Base-by-base conservation (phyloP, 2,888 invertebrate genomes). In the Lamellibrachia satsuma region DNA sequence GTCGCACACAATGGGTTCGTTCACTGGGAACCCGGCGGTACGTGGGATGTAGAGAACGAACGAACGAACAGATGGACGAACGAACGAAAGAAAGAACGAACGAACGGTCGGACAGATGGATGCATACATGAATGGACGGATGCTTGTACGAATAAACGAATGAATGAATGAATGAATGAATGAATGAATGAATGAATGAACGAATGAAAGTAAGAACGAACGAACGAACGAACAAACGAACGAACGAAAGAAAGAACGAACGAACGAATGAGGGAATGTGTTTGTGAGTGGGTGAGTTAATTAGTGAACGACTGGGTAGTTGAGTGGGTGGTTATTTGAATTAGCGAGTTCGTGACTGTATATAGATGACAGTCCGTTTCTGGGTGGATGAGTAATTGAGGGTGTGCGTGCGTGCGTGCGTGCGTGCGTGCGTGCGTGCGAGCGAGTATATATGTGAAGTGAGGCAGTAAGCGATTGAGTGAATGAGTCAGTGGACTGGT, bases 21-120 rank as follows among this genome's bases (percentile, higher is more conserved):
- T 57, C 94, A 93, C 92, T 94, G 94, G 94, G 94, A 94, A 92
- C 94, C 94, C 11, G 94, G 94, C 39, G 94, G 75, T 75, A 75
- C 15, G 75, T 75, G 6, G 75, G n/a, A 75, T 9, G 22, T 75
- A 22, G 75, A 15, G n/a, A n/a, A 57, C 15, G 57, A 11, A 15
- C 15, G 60, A 60, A 22, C 22, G 75, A 15, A 22, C 22, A 15
- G 15, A 22, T 75, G 11, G 3, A 22, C 22, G 75, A 3, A 22
- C 22, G 11, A 22, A 22, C 22, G 15, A 2, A 22, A 6, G 15
- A 3, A 22, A 39, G 39, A 39, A 39, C 39, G 39, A 39, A 39
- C 39, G 39, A 39, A 39, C 39, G 39, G 39, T 0, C 39, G 39
- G 39, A 39, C 39, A 39, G 39, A 39, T 39, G 39, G 39, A 39